Evolutionary conservation across 2,888 invertebrate species (phyloP).

Genomic region (Cotesia congregata): DNA sequence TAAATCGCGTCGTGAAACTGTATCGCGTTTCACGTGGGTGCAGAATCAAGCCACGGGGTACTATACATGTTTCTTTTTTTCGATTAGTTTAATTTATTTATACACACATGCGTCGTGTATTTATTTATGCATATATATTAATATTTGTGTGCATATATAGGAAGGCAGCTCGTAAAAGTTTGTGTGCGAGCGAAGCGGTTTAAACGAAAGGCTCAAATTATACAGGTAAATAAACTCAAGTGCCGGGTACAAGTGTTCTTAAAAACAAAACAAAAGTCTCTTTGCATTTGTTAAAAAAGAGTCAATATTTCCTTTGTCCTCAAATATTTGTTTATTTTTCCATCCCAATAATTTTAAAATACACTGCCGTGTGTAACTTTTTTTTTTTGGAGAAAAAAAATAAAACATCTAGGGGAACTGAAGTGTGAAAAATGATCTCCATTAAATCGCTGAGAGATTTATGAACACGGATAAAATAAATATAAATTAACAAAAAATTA

Average conservation of each 20-base stretch:
- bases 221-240: conserved; percentile 30
- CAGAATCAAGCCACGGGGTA: conserved; percentile 11
- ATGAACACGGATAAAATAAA: background rate
- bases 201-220: conserved; percentile 16
- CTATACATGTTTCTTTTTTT: conserved; percentile 9
- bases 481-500: background rate
- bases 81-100: background rate
- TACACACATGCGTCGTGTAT: background rate
- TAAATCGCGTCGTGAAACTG: conserved; percentile 27
- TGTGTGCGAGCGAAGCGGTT: conserved; percentile 6
- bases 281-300: background rate
- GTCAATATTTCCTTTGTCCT: background rate
- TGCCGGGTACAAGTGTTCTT: conserved; percentile 11
- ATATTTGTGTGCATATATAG: conserved; percentile 10
- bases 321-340: background rate
- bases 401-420: background rate
- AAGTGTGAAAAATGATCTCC: background rate
- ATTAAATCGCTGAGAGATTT: background rate
- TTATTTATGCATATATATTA: conserved; percentile 15
- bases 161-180: conserved; percentile 23
- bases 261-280: conserved; percentile 14
- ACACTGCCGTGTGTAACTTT: background rate
- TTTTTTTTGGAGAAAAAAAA: background rate
- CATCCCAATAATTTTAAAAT: background rate
- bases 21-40: conserved; percentile 40